Conservation (phyloP, 2,113 vertebrate genomes). For the Miniopterus natalensis region DNA sequence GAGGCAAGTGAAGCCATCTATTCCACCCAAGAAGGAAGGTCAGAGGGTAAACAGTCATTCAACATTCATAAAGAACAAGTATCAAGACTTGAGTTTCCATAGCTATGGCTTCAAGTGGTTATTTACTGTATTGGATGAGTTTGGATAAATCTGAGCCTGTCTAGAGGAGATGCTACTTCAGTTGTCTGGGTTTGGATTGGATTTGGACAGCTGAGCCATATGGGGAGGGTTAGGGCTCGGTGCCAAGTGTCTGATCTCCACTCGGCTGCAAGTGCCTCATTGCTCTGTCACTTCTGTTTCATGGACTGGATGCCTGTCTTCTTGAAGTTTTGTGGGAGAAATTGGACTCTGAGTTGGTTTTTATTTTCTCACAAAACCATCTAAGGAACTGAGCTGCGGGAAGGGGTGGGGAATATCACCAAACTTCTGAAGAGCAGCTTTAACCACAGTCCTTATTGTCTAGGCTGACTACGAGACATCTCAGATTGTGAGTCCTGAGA, state of each 20-base stretch:
- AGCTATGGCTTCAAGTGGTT: background rate
- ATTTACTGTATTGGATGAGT: background rate
- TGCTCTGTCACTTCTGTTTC: background rate
- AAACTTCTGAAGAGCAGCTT: constrained; percentile 19
- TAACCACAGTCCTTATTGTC: constrained; percentile 12
- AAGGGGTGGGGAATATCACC: background rate
- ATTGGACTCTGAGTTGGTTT: constrained; percentile 70
- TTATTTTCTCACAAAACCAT: constrained; percentile 66
- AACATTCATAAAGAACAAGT: background rate
- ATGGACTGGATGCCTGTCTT: constrained; percentile 56
- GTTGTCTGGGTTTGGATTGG: background rate
- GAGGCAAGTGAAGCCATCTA: background rate
- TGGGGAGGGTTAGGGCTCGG: background rate
- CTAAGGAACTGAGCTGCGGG: constrained; percentile 49
- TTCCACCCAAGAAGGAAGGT: constrained; percentile 14
- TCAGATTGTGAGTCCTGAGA: background rate
- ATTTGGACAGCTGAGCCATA: background rate
- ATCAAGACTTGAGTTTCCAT: background rate
- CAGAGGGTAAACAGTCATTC: background rate
- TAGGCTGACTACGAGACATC: constrained; percentile 11
- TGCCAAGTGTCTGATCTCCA: background rate
- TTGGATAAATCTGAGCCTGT: background rate
- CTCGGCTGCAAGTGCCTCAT: rapidly evolving
- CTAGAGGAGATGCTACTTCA: background rate
- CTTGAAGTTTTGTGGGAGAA: constrained; percentile 65